phyloP scores from a whole-genome alignment of 2,888 invertebrate species.

The Caenorhabditis virilis region DNA sequence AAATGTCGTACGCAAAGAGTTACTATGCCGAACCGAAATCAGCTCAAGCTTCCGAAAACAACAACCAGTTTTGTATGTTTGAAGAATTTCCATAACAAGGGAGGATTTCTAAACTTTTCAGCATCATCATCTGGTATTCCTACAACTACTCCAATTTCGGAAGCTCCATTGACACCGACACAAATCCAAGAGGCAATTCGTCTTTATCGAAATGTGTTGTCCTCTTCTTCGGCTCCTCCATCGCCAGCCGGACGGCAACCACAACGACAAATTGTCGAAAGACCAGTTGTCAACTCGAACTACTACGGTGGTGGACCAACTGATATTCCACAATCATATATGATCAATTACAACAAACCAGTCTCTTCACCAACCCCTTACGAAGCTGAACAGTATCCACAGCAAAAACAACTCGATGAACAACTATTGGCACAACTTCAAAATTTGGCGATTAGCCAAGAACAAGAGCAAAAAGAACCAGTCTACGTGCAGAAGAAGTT shows the following conservation, averaged over 20 bases:
- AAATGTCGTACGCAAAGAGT: constrained; percentile 33
- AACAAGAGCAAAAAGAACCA: constrained; percentile 1
- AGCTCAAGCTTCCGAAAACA: constrained; percentile 2
- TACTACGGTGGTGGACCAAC: constrained; percentile 35
- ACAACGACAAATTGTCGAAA: constrained; percentile 1
- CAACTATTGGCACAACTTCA: constrained; percentile 19
- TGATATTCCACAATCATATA: constrained; percentile 34
- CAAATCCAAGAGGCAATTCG: constrained; percentile 37
- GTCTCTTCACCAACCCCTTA: neutral
- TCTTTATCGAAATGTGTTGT: constrained; percentile 27
- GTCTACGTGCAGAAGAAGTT: neutral
- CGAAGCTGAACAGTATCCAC: neutral
- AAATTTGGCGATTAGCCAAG: constrained; percentile 9
- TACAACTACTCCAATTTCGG: constrained; percentile 20
- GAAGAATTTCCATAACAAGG: too few species aligned
- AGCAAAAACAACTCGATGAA: constrained; percentile 8
- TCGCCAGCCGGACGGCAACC: constrained; percentile 7
- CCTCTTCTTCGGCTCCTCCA: constrained; percentile 23
- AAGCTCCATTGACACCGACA: constrained; percentile 21
- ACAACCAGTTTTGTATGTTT: constrained; percentile 3
- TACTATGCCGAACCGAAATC: constrained; percentile 29
- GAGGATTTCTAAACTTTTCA: neutral
- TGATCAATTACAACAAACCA: constrained; percentile 13
- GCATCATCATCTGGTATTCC: constrained; percentile 20
- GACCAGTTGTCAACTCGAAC: constrained; percentile 25